phyloP scores from a whole-genome alignment of 2,888 invertebrate species.

The Rhynchonema sp. region DNA sequence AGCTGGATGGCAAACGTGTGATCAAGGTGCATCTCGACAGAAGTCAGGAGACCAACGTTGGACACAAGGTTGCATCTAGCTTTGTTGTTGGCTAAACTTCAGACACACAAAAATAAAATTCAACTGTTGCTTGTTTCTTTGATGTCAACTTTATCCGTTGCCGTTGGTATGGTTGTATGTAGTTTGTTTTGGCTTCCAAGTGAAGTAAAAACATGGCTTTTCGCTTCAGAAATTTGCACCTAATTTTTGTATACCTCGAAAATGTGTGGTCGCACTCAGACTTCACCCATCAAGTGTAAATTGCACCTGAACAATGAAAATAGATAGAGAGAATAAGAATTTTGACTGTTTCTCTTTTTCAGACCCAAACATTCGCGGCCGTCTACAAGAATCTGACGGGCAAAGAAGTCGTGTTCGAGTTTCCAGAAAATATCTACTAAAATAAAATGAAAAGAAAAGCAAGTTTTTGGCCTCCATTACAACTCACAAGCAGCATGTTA shows the following conservation, averaged over 20 bases:
- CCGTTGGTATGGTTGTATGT: background rate
- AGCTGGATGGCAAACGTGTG: conserved; percentile 80
- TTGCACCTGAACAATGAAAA: background rate
- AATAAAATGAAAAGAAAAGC: conserved; percentile 5
- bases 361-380: conserved; percentile 92
- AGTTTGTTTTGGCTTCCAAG: too few relatives aligned
- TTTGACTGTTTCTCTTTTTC: conserved; percentile 28
- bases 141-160: background rate
- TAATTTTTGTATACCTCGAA: background rate
- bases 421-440: conserved; percentile 62
- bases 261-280: too few relatives aligned
- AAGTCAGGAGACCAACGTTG: conserved; percentile 93
- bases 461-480: too few relatives aligned
- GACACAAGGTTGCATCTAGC: conserved; percentile 64
- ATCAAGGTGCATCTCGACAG: conserved; percentile 89
- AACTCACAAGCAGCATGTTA: too few relatives aligned
- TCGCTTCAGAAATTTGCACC: background rate
- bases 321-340: background rate
- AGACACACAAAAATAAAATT: too few relatives aligned
- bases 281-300: background rate
- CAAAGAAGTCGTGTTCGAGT: conserved; percentile 94
- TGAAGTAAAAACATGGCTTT: too few relatives aligned
- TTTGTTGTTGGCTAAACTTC: background rate
- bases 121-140: background rate
- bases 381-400: conserved; percentile 98